Evolutionary conservation across 2,888 invertebrate genomes (phyloP), one percentile per base, ranked within the genome.

Genomic region (Epistrophella euchroma): DNA sequence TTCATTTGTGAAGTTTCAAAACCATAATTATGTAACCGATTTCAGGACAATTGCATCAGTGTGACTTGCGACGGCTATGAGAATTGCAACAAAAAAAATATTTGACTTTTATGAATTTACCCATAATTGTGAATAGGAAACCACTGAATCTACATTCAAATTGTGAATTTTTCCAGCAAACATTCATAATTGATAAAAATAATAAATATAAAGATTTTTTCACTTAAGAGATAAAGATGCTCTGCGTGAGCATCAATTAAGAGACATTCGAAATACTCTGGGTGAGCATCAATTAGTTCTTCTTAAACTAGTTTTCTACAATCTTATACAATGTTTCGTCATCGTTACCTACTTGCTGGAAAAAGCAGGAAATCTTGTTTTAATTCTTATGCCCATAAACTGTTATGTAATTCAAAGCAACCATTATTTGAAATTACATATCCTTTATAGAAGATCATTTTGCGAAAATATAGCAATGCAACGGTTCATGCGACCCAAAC

Each of bases 341-440:
- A 22, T 60, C 37, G 19, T 56, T 35, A 22, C 28, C 7, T 52
- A 28, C 52, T 15, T 52, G 52, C 22, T 7, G 10, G 25, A 15
- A 25, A 25, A 52, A 52, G 7, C n/a, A 60, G 37, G 40, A 60
- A 60, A 60, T 40, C 60, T 22, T 22, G 40, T 37, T 60, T 19
- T 60, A 60, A 60, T 60, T 60, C 15, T 22, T 58, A 40, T 40
- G 28, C 50, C 50, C 66, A 60, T 68, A 74, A 79, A 79, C 52
- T 52, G 58, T 68, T 58, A 70, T 55, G 62, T 75, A 55, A 75
- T 62, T 52, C 55, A 55, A 70, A 52, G n/a, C 28, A 28, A 45
- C 40, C 47, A 76, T 81, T 76, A 76, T 35, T 40, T 71, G 55
- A 81, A 76, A 81, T 76, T 71, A 11, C 25, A 75, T 80, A 80